Conservation (phyloP, 1,140 invertebrate genomes). For the Magallana angulata region DNA sequence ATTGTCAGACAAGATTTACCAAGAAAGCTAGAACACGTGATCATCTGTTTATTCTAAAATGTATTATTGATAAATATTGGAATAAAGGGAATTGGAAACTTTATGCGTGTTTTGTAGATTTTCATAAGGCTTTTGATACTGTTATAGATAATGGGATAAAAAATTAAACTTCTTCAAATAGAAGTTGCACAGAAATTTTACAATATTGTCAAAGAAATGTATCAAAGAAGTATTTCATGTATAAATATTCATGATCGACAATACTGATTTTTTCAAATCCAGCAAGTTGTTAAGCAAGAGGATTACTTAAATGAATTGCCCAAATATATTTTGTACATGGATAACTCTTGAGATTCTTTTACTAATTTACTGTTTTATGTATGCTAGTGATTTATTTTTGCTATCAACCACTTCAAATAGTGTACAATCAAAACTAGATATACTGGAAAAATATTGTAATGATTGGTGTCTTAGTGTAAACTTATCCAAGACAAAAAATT, state of each 20-base stretch:
- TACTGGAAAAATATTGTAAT: background rate
- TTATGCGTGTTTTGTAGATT: constrained; percentile 40
- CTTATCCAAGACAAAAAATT: constrained; percentile 33
- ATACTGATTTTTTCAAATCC: background rate
- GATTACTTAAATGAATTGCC: constrained; percentile 40
- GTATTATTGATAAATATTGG: no score
- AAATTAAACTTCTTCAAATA: constrained; percentile 15
- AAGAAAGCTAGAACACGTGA: no score
- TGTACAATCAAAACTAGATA: constrained; percentile 2
- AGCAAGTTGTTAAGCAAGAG: constrained; percentile 35
- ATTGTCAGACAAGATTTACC: no score
- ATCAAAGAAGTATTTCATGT: constrained; percentile 34
- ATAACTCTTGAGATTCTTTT: background rate
- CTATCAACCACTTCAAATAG: background rate
- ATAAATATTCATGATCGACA: background rate
- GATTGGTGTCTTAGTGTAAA: constrained; percentile 21
- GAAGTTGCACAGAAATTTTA: constrained; percentile 1
- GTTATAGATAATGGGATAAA: constrained; percentile 36
- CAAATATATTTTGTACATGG: no score
- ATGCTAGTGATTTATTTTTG: constrained; percentile 30
- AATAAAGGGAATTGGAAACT: no score
- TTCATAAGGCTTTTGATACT: constrained; percentile 37
- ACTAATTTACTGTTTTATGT: constrained; percentile 8
- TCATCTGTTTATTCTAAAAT: no score
- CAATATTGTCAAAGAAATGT: constrained; percentile 29